Percentiles rank a stretch among this genome's conserved stretches.
These are phyloP conservation scores for Poecilia gillii DNA, from an alignment of 2,797 vertebrate species.

Conservation along the genomic window DNA sequence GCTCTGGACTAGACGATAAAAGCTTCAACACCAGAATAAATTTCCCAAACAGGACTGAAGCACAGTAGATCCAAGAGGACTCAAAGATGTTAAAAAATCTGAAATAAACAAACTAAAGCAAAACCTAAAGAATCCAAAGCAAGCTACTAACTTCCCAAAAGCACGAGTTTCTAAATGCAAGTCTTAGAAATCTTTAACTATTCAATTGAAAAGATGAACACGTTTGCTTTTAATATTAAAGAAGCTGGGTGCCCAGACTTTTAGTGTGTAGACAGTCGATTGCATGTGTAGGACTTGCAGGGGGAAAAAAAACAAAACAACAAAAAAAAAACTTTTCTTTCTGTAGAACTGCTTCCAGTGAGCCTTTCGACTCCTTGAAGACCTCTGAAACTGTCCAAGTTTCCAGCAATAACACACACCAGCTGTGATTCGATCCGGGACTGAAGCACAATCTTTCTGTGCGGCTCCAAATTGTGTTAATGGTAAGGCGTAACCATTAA, in stretches of 20 bases:
- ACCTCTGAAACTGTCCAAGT: slow-evolving; percentile 75
- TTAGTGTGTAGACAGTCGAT: slow-evolving; percentile 4
- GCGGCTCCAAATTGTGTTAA: slow-evolving; percentile 45
- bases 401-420: slow-evolving; percentile 74
- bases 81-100: not conserved
- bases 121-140: not conserved
- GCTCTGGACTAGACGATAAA: not conserved
- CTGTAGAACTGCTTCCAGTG: slow-evolving; percentile 69
- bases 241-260: not conserved
- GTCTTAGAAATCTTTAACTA: not conserved
- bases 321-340: slow-evolving; percentile 29
- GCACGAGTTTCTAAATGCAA: not conserved
- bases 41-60: not conserved
- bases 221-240: not conserved
- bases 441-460: slow-evolving; percentile 66
- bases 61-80: not conserved
- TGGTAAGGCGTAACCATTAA: slow-evolving; percentile 47
- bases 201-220: not conserved
- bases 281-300: slow-evolving; percentile 33
- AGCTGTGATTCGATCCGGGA: slow-evolving; percentile 75
- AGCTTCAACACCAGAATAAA: not conserved
- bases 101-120: not conserved
- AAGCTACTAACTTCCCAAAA: not conserved
- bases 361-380: slow-evolving; percentile 72
- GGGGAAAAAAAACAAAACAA: not conserved